Conservation (phyloP, 2,797 vertebrate species). For the Sciaenops ocellatus region DNA sequence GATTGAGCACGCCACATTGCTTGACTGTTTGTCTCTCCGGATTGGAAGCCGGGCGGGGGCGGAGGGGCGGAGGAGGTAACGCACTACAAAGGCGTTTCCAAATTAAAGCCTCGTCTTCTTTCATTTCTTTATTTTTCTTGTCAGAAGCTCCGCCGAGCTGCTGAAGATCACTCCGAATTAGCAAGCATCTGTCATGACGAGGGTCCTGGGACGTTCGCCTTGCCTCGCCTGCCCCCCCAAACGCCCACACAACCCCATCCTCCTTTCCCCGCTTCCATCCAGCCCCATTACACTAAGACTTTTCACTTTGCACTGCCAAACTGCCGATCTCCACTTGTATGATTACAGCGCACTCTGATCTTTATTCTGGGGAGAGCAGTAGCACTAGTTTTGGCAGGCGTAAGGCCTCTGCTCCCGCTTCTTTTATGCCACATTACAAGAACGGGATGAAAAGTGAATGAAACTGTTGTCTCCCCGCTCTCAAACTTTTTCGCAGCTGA, state of each 20-base stretch:
- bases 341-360: conserved; percentile 70
- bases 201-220: conserved; percentile 68
- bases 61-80: background rate
- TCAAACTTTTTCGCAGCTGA: conserved; percentile 45
- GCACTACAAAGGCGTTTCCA: conserved; percentile 73
- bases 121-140: conserved; percentile 60
- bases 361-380: conserved; percentile 53
- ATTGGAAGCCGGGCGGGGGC: conserved; percentile 6
- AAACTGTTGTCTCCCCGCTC: conserved; percentile 49
- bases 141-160: conserved; percentile 55
- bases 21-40: conserved; percentile 70
- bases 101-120: conserved; percentile 72
- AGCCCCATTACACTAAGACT: conserved; percentile 48
- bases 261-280: conserved; percentile 37
- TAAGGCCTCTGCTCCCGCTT: conserved; percentile 45
- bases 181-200: conserved; percentile 70
- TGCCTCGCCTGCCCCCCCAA: conserved; percentile 16
- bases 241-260: conserved; percentile 25
- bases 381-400: conserved; percentile 45
- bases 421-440: conserved; percentile 53
- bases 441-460: conserved; percentile 47
- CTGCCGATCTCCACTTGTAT: conserved; percentile 55
- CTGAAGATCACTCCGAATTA: conserved; percentile 72
- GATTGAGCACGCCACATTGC: conserved; percentile 67
- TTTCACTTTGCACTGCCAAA: conserved; percentile 54